These are phyloP conservation scores for Notolabrus celidotus DNA, from an alignment of 2,797 vertebrate genomes.

Conservation along the genomic window DNA sequence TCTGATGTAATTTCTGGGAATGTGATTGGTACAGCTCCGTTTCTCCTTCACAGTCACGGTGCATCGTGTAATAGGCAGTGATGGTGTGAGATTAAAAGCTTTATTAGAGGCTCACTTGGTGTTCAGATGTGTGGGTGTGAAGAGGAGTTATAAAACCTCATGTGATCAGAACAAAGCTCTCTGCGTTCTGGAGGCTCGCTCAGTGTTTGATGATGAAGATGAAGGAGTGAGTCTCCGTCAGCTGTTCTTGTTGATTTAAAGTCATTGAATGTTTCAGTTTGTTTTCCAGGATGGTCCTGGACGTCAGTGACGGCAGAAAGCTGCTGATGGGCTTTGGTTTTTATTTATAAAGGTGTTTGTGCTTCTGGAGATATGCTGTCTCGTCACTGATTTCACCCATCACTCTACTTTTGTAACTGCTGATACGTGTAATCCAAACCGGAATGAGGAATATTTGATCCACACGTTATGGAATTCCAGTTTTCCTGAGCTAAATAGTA, in stretches of 20 bases:
- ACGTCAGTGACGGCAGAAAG: slow-evolving; percentile 23
- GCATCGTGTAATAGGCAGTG: slow-evolving; percentile 17
- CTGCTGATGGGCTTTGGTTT: slow-evolving; percentile 39
- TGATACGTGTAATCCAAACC: slow-evolving; percentile 51
- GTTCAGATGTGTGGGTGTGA: slow-evolving; percentile 17
- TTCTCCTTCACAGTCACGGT: slow-evolving; percentile 26
- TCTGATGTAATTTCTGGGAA: slow-evolving; percentile 42
- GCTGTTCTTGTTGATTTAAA: slow-evolving; percentile 27
- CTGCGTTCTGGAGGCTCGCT: slow-evolving; percentile 6
- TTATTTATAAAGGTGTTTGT: slow-evolving; percentile 57
- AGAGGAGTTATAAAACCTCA: slow-evolving; percentile 9
- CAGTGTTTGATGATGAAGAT: slow-evolving; percentile 9
- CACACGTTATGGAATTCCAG: slow-evolving; percentile 39
- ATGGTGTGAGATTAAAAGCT: slow-evolving; percentile 35
- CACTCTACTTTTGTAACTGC: slow-evolving; percentile 54
- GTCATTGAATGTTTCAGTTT: slow-evolving; percentile 15
- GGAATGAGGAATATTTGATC: slow-evolving; percentile 49
- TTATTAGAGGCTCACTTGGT: slow-evolving; percentile 21
- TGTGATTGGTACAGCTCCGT: slow-evolving; percentile 29
- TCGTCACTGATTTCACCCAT: slow-evolving; percentile 38
- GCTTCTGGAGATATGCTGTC: slow-evolving; percentile 42
- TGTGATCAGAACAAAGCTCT: slow-evolving; percentile 21
- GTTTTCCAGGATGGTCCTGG: slow-evolving; percentile 11
- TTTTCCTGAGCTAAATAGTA: slow-evolving; percentile 54
- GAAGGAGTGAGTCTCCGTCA: not conserved